These are phyloP conservation scores for Agriopis aurantiaria DNA, from an alignment of 2,888 invertebrate species.

Conservation along the genomic window DNA sequence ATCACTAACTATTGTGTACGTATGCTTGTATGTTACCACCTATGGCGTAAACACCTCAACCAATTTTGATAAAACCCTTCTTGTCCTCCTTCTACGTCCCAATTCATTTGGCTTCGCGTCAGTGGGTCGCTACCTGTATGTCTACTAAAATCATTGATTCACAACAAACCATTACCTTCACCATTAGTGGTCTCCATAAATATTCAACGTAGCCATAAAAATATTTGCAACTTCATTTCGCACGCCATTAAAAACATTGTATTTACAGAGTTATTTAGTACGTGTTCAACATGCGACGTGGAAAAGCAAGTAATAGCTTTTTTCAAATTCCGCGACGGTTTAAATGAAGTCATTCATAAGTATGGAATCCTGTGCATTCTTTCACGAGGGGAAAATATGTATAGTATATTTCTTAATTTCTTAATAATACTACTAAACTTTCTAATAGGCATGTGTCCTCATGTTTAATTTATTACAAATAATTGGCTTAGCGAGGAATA, in stretches of 20 bases:
- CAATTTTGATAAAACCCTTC: too few relatives aligned
- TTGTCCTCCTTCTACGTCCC: too few relatives aligned
- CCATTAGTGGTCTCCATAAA: slow-evolving; percentile 34
- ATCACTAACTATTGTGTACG: too few relatives aligned
- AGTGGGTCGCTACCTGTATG: too few relatives aligned
- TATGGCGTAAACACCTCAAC: too few relatives aligned
- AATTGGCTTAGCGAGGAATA: too few relatives aligned
- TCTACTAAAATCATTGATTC: slow-evolving; percentile 3
- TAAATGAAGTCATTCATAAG: slow-evolving; percentile 64
- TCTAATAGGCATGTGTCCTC: too few relatives aligned
- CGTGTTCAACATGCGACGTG: slow-evolving; percentile 56
- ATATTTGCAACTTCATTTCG: slow-evolving; percentile 57
- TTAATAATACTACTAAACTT: too few relatives aligned
- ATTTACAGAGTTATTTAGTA: slow-evolving; percentile 57
- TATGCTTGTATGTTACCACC: too few relatives aligned
- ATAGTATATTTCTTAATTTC: background rate
- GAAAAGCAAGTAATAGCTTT: slow-evolving; percentile 53
- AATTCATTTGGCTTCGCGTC: too few relatives aligned
- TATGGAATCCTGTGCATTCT: slow-evolving; percentile 53
- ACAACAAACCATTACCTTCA: slow-evolving; percentile 18
- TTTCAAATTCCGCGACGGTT: slow-evolving; percentile 55
- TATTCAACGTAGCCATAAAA: slow-evolving; percentile 45
- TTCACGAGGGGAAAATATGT: slow-evolving; percentile 49
- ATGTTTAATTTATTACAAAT: too few relatives aligned
- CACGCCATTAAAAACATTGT: slow-evolving; percentile 57